phyloP scores from a whole-genome alignment of 53 echinoderm and acorn worm genomes.

The Arbacia lixula region DNA sequence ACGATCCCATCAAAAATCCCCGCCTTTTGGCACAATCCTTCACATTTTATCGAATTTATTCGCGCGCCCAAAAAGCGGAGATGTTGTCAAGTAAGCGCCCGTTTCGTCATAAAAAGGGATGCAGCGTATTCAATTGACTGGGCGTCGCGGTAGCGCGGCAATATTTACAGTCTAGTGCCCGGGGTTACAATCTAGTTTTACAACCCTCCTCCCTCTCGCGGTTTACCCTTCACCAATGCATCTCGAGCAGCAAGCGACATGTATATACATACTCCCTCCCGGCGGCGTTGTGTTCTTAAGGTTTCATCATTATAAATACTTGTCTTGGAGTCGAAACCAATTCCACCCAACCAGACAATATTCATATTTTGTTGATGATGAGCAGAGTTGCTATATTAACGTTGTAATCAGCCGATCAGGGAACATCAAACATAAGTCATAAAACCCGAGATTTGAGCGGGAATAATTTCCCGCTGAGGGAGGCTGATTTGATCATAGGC shows the following conservation, averaged over 20 bases:
- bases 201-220: background rate
- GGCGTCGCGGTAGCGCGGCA: constrained; percentile 37
- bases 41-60: constrained; percentile 50
- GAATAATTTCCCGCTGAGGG: constrained; percentile 3
- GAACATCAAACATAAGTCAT: background rate
- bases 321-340: constrained; percentile 34
- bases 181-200: background rate
- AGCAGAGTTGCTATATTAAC: constrained; percentile 31
- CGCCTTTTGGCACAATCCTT: constrained; percentile 44
- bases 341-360: background rate
- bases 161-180: constrained; percentile 40
- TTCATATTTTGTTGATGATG: background rate
- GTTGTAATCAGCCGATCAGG: constrained; percentile 38
- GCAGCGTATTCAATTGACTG: constrained; percentile 11
- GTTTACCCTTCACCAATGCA: background rate
- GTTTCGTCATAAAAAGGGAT: constrained; percentile 31
- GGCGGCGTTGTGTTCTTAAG: constrained; percentile 13
- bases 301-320: constrained; percentile 17
- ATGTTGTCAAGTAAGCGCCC: background rate
- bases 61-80: background rate
- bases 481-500: constrained; percentile 18
- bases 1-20: constrained; percentile 53
- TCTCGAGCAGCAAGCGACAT: background rate
- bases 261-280: constrained; percentile 17
- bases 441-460: background rate